These are phyloP conservation scores for Rhinogobio ventralis DNA, from an alignment of 2,797 vertebrate genomes.

Conservation along the genomic window DNA sequence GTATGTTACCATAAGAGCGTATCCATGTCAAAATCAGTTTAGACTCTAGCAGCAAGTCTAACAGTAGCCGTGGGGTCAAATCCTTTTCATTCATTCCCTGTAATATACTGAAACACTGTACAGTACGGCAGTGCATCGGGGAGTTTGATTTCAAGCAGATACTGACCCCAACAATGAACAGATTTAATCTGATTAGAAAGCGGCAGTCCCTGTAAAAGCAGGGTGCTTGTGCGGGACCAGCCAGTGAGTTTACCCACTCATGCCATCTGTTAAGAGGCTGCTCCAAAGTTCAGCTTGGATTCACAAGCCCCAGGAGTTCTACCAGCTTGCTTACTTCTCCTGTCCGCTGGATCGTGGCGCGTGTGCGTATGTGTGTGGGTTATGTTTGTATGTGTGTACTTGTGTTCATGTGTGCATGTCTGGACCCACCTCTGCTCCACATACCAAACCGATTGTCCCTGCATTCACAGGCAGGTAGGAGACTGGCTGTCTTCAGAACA, in stretches of 20 bases:
- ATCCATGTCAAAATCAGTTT: slow-evolving; percentile 48
- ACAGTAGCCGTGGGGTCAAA: slow-evolving; percentile 51
- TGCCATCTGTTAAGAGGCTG: slow-evolving; percentile 66
- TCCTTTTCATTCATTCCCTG: slow-evolving; percentile 51
- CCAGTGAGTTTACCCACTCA: slow-evolving; percentile 59
- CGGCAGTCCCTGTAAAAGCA: slow-evolving; percentile 58
- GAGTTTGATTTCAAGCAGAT: slow-evolving; percentile 62
- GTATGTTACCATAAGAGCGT: neutral
- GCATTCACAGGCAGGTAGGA: slow-evolving; percentile 67
- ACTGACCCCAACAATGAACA: slow-evolving; percentile 64
- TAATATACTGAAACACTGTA: slow-evolving; percentile 54
- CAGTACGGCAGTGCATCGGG: slow-evolving; percentile 48
- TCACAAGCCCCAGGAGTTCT: slow-evolving; percentile 66
- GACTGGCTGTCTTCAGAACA: slow-evolving; percentile 60
- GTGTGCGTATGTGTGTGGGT: slow-evolving; percentile 45
- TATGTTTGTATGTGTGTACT: slow-evolving; percentile 52
- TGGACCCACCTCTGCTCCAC: slow-evolving; percentile 55
- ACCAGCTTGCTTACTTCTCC: slow-evolving; percentile 66
- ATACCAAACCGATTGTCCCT: slow-evolving; percentile 66
- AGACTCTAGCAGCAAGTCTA: slow-evolving; percentile 41
- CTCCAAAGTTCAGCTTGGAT: slow-evolving; percentile 68
- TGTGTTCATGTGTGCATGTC: slow-evolving; percentile 50
- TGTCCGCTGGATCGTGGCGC: slow-evolving; percentile 71
- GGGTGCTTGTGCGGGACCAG: slow-evolving; percentile 50
- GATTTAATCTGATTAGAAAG: slow-evolving; percentile 65